Evolutionary conservation across 2,888 invertebrate species (phyloP), one percentile per base, ranked within the genome.

Genomic region (Antitype chi): DNA sequence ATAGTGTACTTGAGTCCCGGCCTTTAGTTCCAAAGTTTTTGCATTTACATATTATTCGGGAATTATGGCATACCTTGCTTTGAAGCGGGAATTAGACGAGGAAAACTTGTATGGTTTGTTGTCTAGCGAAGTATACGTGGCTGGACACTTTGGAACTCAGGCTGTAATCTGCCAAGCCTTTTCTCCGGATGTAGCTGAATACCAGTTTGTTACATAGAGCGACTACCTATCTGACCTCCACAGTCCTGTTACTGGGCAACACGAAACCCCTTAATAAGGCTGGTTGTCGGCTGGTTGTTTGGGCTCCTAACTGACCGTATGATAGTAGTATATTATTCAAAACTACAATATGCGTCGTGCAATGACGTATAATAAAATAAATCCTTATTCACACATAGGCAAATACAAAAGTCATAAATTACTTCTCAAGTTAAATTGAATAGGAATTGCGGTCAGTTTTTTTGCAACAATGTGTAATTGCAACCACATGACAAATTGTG

Each of bases 1-100:
- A 60, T 81, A 74, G 74, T 73, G 70, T 76, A 76, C 76, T 85
- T 76, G 72, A 52, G 81, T 60, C 63, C 71, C 73, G 11, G 76
- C 70, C 62, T 77, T 63, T 79, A 75, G 49, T 75, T 73, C 23
- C 9, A 57, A 79, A 84, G 75, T 80, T 84, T 80, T 75, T 76
- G 57, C 49, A 86, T 80, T 84, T 83, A 57, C 74, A 82, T 80
- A 72, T 85, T 76, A 74, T 85, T 78, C 13, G 72, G 71, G 66
- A 72, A 82, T 82, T 71, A 77, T 71, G 52, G 60, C 53, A 74
- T 84, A 81, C 74, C 78, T 78, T 66, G 64, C 74, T 85, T 74
- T 68, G 23, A 17, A 63, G 9, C n/a, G 25, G 47, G 64, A 76
- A 67, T 82, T 76, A 69, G 62, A 68, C 15, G 57, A 43, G 17